Evolutionary conservation across 1,140 invertebrate species (phyloP), one percentile per base, ranked within the genome.

Genomic region (Phthorimaea operculella): DNA sequence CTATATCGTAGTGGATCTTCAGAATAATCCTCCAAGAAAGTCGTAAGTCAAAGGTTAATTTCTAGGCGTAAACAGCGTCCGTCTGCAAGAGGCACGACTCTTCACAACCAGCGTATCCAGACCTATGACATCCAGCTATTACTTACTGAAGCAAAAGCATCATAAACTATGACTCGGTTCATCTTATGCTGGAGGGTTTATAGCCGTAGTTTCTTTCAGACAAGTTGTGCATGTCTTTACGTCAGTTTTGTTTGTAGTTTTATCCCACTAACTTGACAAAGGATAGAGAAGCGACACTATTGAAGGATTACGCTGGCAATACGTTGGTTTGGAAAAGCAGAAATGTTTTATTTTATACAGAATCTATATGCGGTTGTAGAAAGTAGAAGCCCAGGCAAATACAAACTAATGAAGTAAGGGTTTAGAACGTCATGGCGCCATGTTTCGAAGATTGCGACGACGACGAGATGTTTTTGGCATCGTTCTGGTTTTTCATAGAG

Each of bases 11-110:
- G n/a, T 28, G 21, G 2, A 28, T 2, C 2, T 47, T 11, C 44
- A 47, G 44, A 47, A 47, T 47, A 47, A 47, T 17, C 44, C 12
- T 15, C n/a, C 36, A 39, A 39, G 44, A 17, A 16, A 47, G 44
- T 47, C 44, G 9, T 15, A 47, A 47, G 44, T 47, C 44, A 9
- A 9, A 17, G 16, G 44, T 16, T 47, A 47, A 47, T 47, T 17
- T 47, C 44, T 47, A 15, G 16, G 16, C 44, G 44, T 15, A 47
- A 47, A 47, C 44, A 47, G 8, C 15, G 44, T 47, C 44, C 44
- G 44, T 47, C 44, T 47, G 44, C 9, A 6, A 11, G 44, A 39
- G 14, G 8, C 44, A 16, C n/a, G 14, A 47, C 44, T 47, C 39
- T 15, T 9, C 36, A 39, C 36, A 9, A 4, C 44, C 16, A 47